These are phyloP conservation scores for Sarcophaga bullata DNA, from an alignment of 1,140 invertebrate genomes.

Conservation along the genomic window DNA sequence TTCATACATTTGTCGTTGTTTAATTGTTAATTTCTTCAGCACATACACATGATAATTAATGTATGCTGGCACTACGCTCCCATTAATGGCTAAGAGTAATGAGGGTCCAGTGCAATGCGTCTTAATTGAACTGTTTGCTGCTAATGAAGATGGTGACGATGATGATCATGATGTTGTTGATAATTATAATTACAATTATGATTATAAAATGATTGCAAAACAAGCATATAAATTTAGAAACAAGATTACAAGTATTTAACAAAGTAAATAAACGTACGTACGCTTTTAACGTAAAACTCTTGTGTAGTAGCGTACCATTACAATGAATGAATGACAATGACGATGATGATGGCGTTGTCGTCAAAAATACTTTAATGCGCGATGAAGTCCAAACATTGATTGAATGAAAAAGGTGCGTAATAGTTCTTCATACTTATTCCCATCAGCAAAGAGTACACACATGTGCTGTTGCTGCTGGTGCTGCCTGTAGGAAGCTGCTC, in stretches of 20 bases:
- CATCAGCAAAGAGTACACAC: not conserved
- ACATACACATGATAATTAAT: too few species aligned
- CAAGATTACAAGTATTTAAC: not conserved
- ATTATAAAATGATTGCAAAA: not conserved
- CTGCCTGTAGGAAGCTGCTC: too few species aligned
- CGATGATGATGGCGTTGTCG: not conserved
- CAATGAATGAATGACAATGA: too few species aligned
- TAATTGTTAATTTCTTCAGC: too few species aligned
- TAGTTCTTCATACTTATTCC: not conserved
- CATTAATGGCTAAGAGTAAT: too few species aligned
- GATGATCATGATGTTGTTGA: too few species aligned
- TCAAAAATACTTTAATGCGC: conserved; percentile 31
- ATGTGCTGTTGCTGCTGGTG: not conserved
- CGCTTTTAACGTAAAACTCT: not conserved
- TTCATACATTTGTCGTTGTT: too few species aligned
- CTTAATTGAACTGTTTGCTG: too few species aligned
- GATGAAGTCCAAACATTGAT: conserved; percentile 9
- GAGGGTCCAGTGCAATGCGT: too few species aligned
- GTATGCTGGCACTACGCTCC: too few species aligned
- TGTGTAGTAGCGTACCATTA: not conserved
- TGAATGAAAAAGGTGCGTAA: conserved; percentile 38
- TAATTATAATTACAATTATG: too few species aligned
- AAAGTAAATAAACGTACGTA: not conserved
- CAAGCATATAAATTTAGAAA: not conserved
- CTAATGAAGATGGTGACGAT: too few species aligned